A percentile compares a stretch with the other conserved stretches of the same genome.
Evolutionary conservation across 2,797 vertebrate genomes (phyloP).

Genomic region (Meriones psammophilus): DNA sequence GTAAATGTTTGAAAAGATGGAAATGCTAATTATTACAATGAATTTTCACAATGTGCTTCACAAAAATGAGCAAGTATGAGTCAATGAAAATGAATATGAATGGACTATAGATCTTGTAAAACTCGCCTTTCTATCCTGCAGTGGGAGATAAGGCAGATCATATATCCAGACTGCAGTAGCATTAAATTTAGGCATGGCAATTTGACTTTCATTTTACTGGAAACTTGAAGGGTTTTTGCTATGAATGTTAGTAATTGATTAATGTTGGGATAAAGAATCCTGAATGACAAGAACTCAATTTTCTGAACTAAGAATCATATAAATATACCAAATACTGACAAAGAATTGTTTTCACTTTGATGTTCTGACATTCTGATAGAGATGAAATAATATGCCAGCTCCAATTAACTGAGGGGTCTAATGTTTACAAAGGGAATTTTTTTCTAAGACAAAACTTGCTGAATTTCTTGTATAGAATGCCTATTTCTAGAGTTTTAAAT

Average conservation of each 20-base stretch:
- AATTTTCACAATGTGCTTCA: background rate
- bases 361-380: background rate
- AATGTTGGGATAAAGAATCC: background rate
- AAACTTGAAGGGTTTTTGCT: background rate
- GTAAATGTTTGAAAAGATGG: background rate
- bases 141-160: background rate
- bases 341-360: conserved; percentile 48
- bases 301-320: conserved; percentile 33
- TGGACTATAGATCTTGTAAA: conserved; percentile 24
- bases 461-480: background rate
- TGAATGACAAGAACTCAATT: conserved; percentile 12
- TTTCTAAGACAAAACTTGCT: conserved; percentile 49
- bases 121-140: background rate
- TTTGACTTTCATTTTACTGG: background rate
- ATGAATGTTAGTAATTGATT: background rate
- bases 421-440: background rate
- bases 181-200: background rate
- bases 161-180: background rate
- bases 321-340: background rate
- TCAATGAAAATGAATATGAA: background rate
- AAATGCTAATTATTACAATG: background rate
- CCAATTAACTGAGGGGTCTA: background rate
- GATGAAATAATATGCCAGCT: background rate
- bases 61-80: background rate
- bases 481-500: conserved; percentile 41